These are phyloP conservation scores for Oreochromis grahami DNA, from an alignment of 2,797 vertebrate genomes.

Conservation along the genomic window DNA sequence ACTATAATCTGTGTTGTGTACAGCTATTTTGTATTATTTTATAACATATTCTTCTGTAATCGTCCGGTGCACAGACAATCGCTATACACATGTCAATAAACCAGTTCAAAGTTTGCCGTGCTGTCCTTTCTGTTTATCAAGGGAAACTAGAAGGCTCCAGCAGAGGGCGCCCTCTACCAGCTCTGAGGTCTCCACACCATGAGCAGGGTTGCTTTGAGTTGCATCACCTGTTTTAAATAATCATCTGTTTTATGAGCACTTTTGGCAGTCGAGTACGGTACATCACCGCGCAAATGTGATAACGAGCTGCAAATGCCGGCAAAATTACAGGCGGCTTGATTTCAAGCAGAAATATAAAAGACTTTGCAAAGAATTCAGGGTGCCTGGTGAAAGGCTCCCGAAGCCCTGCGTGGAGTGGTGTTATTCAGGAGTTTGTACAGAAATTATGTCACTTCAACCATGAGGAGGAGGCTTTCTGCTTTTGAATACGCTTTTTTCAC, in stretches of 20 bases:
- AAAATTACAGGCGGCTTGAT: constrained; percentile 18
- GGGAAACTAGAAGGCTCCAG: constrained; percentile 4
- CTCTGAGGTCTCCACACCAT: neutral
- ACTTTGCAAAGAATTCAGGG: constrained; percentile 17
- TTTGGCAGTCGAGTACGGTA: constrained; percentile 41
- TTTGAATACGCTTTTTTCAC: constrained; percentile 54
- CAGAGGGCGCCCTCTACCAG: constrained; percentile 46
- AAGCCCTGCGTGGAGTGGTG: constrained; percentile 16
- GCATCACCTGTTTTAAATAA: constrained; percentile 66
- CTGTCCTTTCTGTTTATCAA: neutral
- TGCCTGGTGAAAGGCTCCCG: constrained; percentile 16
- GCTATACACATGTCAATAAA: constrained; percentile 80
- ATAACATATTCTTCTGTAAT: constrained; percentile 69
- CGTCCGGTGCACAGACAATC: constrained; percentile 80
- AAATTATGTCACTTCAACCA: constrained; percentile 30
- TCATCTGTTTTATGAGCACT: constrained; percentile 42
- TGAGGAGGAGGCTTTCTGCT: constrained; percentile 12
- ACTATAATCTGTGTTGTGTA: constrained; percentile 51
- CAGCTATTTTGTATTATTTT: constrained; percentile 66
- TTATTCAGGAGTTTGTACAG: constrained; percentile 45
- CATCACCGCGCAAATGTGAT: constrained; percentile 48
- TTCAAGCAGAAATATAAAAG: constrained; percentile 29
- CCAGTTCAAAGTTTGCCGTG: constrained; percentile 31
- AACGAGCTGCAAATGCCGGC: constrained; percentile 28
- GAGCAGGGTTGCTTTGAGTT: constrained; percentile 52